A percentile compares a stretch with the other conserved stretches of the same genome.
Evolutionary conservation across 2,888 invertebrate genomes (phyloP).

Genomic region (Habrosyne pyritoides): DNA sequence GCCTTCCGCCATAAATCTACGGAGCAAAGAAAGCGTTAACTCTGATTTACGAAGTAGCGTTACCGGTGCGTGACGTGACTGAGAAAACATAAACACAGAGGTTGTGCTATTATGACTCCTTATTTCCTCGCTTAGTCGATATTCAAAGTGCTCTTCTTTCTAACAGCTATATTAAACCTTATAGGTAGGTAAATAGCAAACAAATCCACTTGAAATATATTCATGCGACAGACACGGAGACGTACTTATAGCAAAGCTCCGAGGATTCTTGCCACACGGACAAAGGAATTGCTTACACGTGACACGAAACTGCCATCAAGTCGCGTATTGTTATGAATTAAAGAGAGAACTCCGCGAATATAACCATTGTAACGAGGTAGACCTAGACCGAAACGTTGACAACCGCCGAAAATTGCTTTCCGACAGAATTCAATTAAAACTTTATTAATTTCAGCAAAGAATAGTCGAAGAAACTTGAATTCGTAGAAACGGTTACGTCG

Average conservation of each 20-base stretch:
- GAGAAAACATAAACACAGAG: conserved; percentile 31
- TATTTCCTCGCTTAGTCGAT: conserved; percentile 8
- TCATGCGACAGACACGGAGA: conserved; percentile 52
- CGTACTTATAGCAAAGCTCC: conserved; percentile 42
- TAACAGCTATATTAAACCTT: background rate
- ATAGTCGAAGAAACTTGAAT: conserved; percentile 66
- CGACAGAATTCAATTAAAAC: conserved; percentile 79
- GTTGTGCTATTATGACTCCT: conserved; percentile 26
- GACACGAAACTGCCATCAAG: conserved; percentile 26
- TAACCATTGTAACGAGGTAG: conserved; percentile 27
- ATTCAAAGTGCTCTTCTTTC: background rate
- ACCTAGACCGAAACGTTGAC: conserved; percentile 36
- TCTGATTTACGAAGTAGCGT: conserved; percentile 70
- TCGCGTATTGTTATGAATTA: conserved; percentile 23
- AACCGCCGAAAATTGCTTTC: conserved; percentile 66
- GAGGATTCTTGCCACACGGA: conserved; percentile 50
- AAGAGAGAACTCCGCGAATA: conserved; percentile 21
- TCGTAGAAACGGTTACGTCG: conserved; percentile 68
- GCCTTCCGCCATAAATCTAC: conserved; percentile 65
- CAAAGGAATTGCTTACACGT: conserved; percentile 54
- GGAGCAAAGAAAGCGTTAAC: conserved; percentile 71
- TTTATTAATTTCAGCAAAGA: conserved; percentile 78
- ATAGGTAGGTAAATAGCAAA: conserved; percentile 50
- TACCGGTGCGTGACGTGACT: conserved; percentile 53
- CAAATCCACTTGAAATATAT: conserved; percentile 46